Conservation (phyloP, 1,140 invertebrate species). For the Sinonovacula constricta region DNA sequence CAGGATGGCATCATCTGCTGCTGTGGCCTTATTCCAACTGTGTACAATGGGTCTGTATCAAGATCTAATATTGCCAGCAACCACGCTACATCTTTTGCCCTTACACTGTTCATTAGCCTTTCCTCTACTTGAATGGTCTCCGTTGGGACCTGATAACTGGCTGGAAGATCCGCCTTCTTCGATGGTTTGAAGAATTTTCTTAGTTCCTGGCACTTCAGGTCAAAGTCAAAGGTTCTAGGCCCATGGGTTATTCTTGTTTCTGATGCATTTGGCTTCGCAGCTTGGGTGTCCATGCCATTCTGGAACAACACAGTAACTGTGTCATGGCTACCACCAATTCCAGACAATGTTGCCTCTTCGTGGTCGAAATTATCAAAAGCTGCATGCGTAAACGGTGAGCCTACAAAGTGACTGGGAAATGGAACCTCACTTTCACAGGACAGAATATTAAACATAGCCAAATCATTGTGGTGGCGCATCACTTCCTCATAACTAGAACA, state of each 20-base stretch:
- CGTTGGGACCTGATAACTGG: not conserved
- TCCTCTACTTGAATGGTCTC: not conserved
- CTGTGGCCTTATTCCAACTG: not conserved
- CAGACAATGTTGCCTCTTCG: constrained; percentile 15
- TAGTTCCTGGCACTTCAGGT: not conserved
- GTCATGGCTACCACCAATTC: constrained; percentile 31
- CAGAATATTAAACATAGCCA: constrained; percentile 2
- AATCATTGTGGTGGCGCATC: constrained; percentile 22
- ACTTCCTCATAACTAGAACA: constrained; percentile 20
- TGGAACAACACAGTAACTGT: constrained; percentile 26
- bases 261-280: not conserved
- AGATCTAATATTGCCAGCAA: constrained; percentile 2
- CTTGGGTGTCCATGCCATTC: not conserved
- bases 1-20: constrained; percentile 7
- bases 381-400: not conserved
- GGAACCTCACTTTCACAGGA: constrained; percentile 1
- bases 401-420: constrained; percentile 5
- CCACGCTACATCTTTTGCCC: constrained; percentile 11
- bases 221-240: not conserved
- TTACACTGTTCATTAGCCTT: not conserved
- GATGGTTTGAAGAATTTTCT: not conserved
- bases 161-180: not conserved
- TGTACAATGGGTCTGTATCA: not conserved
- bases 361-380: constrained; percentile 38
- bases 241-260: not conserved